Evolutionary conservation across 1,140 invertebrate species (phyloP), one percentile per base, ranked within the genome.

Genomic region (Anadara kagoshimensis): DNA sequence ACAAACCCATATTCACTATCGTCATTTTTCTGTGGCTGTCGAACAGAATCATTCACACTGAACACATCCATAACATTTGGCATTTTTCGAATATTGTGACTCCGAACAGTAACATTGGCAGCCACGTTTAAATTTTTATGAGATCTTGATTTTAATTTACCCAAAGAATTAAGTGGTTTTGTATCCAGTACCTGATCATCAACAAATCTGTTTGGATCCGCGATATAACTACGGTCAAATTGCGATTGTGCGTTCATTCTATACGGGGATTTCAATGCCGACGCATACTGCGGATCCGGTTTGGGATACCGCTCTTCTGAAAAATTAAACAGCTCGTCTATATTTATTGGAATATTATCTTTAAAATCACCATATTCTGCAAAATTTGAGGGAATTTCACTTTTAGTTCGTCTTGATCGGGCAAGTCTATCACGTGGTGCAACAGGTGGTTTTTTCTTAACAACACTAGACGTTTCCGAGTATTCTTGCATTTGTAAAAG

Each of bases 61-160:
- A 85, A 83, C 22, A 84, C 69, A 57, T 83, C 83, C 78, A 83
- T 78, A 12, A 77, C 77, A 20, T 68, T 79, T 56, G 68, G 54
- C 29, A 73, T 73, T 29, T 78, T 79, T n/a, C 82, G 69, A 5
- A 84, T 66, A 61, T 86, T 85, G 56, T 87, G 84, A 45, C 79
- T 82, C 12, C 85, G 82, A 41, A 85, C 76, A 14, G 85, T 86
- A 36, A 81, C 80, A 75, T 87, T 87, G 14, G 76, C 78, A 57
- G 85, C 79, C 11, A 82, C 53, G 47, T 80, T 72, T 14, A 84
- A 64, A 58, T 72, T 78, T 53, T 75, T 81, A 22, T 79, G 78
- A n/a, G 78, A 83, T 47, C 71, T 53, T 11, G 76, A 79, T 56
- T 78, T 81, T 12, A 73, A 54, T 56, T 75, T 71, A 5, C 62